Base-by-base conservation (phyloP, 1,140 invertebrate species). In the Pemphigus obesinymphae region DNA sequence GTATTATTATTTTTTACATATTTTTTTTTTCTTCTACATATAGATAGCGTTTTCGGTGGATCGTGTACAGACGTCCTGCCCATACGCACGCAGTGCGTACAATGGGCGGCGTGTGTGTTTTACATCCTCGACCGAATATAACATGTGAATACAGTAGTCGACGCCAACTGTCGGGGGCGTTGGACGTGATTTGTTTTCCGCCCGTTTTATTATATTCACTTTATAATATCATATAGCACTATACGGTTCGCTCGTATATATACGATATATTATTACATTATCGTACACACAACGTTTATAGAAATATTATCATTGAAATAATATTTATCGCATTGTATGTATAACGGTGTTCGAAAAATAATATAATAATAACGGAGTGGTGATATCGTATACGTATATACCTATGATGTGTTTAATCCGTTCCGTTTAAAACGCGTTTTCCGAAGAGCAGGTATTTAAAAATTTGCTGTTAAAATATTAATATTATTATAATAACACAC, bases 151-250 rank as follows among this genome's bases (percentile, higher is more conserved):
- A 50, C 45, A 1, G 70, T 73, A 73, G 70, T 73, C 70, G 70
- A 73, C 70, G 70, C 70, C 70, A 73, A 73, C 70, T 31, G 70
- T 73, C 70, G 70, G 70, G 70, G 70, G 70, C 70, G 70, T 73
- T 50, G 70, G 70, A 73, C 70, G 70, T 73, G 70, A 73, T 73
- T 73, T 50, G 70, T 73, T 73, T 73, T 73, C 70, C 3, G 45
- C 17, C 31, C 3, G 43, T 50, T 48, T 31, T 73, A 73, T 50
- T 73, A 73, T n/a, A n/a, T 73, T 50, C 26, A 5, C 50, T 31
- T 63, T 34, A 20, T 63, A 34, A n/a, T n/a, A n/a, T n/a, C 23
- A 20, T 29, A 26, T 11, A 8, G 7, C 53, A 26, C 53, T 7
- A 26, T 45, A 23, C 31, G 10, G 66, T 43, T 68, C 63, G 34